These are phyloP conservation scores for Acrocephalus kingi DNA, from an alignment of 2,113 vertebrate genomes.

Conservation along the genomic window DNA sequence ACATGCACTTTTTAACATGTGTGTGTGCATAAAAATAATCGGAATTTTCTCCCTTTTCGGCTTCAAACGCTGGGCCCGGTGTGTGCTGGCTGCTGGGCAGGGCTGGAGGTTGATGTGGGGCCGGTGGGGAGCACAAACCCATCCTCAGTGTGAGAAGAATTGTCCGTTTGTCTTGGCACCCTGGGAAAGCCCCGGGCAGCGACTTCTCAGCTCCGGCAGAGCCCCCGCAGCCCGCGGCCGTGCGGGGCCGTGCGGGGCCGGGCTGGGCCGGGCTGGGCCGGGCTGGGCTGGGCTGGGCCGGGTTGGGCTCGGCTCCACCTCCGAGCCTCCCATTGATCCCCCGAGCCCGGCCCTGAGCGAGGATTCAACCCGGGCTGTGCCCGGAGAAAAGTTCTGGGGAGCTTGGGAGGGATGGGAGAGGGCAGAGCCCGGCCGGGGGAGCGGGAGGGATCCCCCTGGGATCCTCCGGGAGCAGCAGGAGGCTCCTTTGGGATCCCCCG, in stretches of 20 bases:
- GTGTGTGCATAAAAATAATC: accelerated
- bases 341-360: background rate
- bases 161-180: slow-evolving; percentile 22
- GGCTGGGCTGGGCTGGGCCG: background rate
- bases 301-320: background rate
- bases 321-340: slow-evolving; percentile 9
- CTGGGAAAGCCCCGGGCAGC: slow-evolving; percentile 52
- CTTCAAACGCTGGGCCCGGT: background rate
- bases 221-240: background rate
- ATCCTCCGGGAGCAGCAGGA: background rate
- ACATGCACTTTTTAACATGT: accelerated
- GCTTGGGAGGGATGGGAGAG: too few relatives aligned
- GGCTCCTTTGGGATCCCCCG: background rate
- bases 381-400: too few relatives aligned
- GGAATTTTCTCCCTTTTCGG: accelerated
- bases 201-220: background rate
- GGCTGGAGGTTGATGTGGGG: background rate
- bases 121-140: background rate
- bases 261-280: too few relatives aligned
- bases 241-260: too few relatives aligned
- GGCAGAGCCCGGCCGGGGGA: too few relatives aligned
- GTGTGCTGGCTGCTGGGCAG: background rate
- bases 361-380: too few relatives aligned
- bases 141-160: slow-evolving; percentile 15
- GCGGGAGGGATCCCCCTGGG: too few relatives aligned